Conservation (phyloP, 2,797 vertebrate genomes). For the Calcarius lapponicus region DNA sequence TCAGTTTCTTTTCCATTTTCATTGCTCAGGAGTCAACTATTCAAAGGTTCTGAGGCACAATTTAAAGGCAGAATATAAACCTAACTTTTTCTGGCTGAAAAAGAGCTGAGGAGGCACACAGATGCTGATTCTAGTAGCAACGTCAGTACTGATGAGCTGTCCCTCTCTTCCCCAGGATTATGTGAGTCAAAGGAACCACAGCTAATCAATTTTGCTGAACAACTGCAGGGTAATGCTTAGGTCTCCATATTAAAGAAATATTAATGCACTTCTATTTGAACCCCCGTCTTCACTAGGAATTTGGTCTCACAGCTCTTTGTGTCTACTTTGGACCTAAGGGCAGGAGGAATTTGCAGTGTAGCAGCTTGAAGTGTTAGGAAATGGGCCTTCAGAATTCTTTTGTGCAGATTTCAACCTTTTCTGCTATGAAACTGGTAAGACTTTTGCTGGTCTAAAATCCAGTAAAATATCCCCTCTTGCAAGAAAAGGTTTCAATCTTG, state of each 20-base stretch:
- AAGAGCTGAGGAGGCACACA: background rate
- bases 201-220: background rate
- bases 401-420: background rate
- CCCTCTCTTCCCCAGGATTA: background rate
- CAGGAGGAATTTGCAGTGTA: background rate
- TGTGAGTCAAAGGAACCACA: rapidly evolving
- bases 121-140: background rate
- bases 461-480: background rate
- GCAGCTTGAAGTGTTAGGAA: background rate
- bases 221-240: background rate
- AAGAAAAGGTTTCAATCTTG: background rate
- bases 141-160: background rate
- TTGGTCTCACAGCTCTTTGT: background rate
- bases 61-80: background rate
- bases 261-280: background rate
- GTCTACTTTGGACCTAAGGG: background rate
- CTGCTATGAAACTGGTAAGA: background rate
- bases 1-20: background rate
- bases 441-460: background rate
- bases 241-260: background rate
- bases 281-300: background rate
- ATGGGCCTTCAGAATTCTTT: background rate
- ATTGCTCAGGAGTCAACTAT: background rate
- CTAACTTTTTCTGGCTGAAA: background rate
- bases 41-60: background rate